Evolutionary conservation across 2,888 invertebrate species (phyloP).

Genomic region (Ypsolopha sequella): DNA sequence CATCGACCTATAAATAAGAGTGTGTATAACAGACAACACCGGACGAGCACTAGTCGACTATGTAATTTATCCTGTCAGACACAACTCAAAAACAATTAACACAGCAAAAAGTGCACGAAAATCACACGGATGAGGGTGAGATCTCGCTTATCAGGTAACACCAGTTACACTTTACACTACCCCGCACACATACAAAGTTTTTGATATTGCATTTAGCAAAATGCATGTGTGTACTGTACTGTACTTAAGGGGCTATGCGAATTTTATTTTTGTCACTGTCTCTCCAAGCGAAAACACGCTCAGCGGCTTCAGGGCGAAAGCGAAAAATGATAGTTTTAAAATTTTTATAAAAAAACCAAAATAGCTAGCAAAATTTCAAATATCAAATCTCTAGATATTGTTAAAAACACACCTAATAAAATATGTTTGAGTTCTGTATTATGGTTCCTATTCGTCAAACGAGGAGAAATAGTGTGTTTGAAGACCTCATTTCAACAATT

Average conservation of each 20-base stretch:
- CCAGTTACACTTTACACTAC: constrained; percentile 25
- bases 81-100: constrained; percentile 13
- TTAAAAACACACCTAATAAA: no score
- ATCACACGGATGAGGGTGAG: constrained; percentile 33
- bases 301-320: no score
- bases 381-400: no score
- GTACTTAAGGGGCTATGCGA: neutral
- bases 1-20: constrained; percentile 29
- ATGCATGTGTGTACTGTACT: constrained; percentile 26
- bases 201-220: constrained; percentile 26
- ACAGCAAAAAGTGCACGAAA: constrained; percentile 41
- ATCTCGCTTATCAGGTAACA: constrained; percentile 18
- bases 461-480: no score
- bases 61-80: constrained; percentile 30
- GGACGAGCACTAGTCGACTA: constrained; percentile 15
- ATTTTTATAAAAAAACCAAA: neutral
- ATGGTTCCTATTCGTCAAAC: no score
- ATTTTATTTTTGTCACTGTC: no score
- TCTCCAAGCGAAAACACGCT: no score
- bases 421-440: no score
- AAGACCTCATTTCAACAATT: no score
- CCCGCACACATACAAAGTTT: constrained; percentile 14
- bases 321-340: neutral
- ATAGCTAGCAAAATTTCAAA: no score
- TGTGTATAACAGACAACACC: constrained; percentile 8